Evolutionary conservation across 2,113 vertebrate genomes (phyloP).

Genomic region (Puffinus mauretanicus): DNA sequence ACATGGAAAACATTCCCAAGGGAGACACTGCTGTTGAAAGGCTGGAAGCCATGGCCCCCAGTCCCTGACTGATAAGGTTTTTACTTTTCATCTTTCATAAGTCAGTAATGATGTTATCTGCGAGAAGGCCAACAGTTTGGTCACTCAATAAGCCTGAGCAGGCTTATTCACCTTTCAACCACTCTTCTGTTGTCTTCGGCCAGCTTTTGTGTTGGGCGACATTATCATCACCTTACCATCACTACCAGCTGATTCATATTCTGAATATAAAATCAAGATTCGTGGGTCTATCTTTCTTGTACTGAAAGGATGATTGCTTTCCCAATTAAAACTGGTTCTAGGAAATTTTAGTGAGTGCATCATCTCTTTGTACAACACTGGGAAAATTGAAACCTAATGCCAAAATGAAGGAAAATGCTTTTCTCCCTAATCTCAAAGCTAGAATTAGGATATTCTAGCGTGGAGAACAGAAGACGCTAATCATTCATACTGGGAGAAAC

Average conservation of each 20-base stretch:
- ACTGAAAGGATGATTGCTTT: neutral
- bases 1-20: neutral
- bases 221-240: neutral
- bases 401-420: neutral
- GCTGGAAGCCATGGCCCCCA: neutral
- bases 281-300: neutral
- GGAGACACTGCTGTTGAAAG: neutral
- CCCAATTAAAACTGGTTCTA: neutral
- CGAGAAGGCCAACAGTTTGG: neutral
- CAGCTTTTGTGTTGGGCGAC: neutral
- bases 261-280: neutral
- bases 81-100: neutral
- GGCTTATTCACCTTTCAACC: neutral
- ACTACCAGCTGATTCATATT: neutral
- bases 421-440: neutral
- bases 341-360: neutral
- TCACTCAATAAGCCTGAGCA: neutral
- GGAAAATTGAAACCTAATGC: neutral
- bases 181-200: neutral
- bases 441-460: neutral
- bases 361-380: neutral
- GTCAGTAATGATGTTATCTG: neutral
- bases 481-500: neutral
- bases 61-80: neutral
- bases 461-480: neutral